Percentiles rank a stretch among this genome's conserved stretches.
Evolutionary conservation across 2,888 invertebrate genomes (phyloP).

Genomic region (Chymomyza procnemis): DNA sequence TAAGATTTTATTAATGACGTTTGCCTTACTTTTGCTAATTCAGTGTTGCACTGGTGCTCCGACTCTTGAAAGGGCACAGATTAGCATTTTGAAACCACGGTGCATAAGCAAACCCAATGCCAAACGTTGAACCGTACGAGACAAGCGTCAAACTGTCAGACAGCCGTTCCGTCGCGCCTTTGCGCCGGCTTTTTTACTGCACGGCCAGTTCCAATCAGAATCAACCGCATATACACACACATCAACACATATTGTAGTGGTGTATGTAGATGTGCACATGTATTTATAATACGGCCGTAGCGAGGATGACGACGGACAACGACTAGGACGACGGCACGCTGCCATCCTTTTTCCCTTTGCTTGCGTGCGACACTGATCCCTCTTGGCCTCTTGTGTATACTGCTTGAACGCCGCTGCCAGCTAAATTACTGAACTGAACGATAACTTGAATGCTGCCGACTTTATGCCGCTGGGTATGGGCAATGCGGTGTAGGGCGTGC

Average conservation of each 20-base stretch:
- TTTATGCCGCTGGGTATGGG: constrained; percentile 17
- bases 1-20: too few species aligned
- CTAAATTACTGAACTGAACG: constrained; percentile 74
- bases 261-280: constrained; percentile 1
- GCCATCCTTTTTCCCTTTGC: constrained; percentile 1
- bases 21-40: too few species aligned
- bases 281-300: constrained; percentile 6
- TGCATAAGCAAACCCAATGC: constrained; percentile 1
- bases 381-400: constrained; percentile 49
- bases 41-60: too few species aligned
- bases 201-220: constrained; percentile 35
- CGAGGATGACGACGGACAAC: constrained; percentile 7
- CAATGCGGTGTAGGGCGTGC: constrained; percentile 5
- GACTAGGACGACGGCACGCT: constrained; percentile 2
- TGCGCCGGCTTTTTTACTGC: not conserved
- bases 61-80: too few species aligned
- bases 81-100: not conserved
- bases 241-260: not conserved
- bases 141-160: constrained; percentile 24
- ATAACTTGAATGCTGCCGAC: constrained; percentile 61
- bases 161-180: constrained; percentile 29
- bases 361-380: constrained; percentile 19
- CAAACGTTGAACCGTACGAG: constrained; percentile 7
- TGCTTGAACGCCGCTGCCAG: constrained; percentile 48
- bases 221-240: constrained; percentile 32